A percentile compares a stretch with the other conserved stretches of the same genome.
phyloP scores from a whole-genome alignment of 2,113 vertebrate species.

The Alces alces region DNA sequence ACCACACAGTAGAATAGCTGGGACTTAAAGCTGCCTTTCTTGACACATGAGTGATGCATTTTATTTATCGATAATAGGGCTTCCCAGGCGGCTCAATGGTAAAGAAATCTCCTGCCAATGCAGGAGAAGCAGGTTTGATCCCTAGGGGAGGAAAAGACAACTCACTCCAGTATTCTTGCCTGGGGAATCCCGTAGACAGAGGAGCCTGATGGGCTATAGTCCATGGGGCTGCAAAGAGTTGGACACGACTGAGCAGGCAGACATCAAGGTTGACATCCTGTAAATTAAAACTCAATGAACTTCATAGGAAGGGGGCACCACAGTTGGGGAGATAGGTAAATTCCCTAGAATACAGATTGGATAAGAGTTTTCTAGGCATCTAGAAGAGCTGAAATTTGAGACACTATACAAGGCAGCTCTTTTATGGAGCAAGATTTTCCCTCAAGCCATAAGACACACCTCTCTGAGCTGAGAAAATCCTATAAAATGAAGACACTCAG shows the following conservation, averaged over 20 bases:
- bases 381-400: neutral
- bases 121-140: neutral
- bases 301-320: neutral
- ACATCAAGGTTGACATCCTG: neutral
- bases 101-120: neutral
- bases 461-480: neutral
- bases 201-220: neutral
- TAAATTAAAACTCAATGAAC: neutral
- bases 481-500: neutral
- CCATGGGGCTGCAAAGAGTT: neutral
- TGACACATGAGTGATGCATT: neutral
- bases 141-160: neutral
- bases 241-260: neutral
- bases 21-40: neutral
- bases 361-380: neutral
- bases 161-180: neutral
- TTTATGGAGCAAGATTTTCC: neutral
- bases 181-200: neutral
- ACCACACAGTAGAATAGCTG: neutral
- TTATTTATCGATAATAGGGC: neutral
- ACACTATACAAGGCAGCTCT: neutral
- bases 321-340: neutral
- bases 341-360: neutral
- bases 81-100: neutral
- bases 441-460: neutral